Conservation (phyloP, 2,113 vertebrate genomes). For the Ailurus styani region DNA sequence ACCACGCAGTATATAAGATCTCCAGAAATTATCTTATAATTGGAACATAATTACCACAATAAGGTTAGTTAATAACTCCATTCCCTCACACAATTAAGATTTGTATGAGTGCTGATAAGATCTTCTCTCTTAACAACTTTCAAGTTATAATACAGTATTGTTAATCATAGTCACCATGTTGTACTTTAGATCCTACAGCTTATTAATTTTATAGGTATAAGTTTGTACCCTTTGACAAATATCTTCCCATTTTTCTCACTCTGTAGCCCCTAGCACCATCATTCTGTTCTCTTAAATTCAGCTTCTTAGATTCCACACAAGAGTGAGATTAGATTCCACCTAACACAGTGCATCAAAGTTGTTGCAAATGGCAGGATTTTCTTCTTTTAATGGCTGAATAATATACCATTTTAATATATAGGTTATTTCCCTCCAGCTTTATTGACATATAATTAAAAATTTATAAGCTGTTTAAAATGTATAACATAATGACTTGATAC, state of each 20-base stretch:
- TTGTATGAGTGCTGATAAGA: background rate
- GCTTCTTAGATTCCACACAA: background rate
- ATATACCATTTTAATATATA: background rate
- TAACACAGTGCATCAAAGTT: background rate
- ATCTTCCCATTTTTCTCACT: background rate
- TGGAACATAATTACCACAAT: no score
- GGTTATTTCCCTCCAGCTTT: background rate
- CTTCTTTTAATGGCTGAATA: background rate
- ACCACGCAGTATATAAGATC: no score
- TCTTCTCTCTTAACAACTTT: background rate
- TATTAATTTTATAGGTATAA: background rate
- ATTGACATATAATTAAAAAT: background rate
- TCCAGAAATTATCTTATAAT: background rate
- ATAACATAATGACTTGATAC: background rate
- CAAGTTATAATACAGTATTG: background rate
- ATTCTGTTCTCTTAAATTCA: background rate
- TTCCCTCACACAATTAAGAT: background rate
- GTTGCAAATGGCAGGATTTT: background rate
- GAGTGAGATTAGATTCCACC: background rate
- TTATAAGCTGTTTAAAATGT: background rate
- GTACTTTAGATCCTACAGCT: background rate
- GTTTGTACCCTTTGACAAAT: background rate
- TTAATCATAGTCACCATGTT: background rate
- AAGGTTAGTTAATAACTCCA: background rate
- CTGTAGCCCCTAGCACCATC: background rate